phyloP scores from a whole-genome alignment of 2,113 vertebrate genomes.

The Xyrauchen texanus region DNA sequence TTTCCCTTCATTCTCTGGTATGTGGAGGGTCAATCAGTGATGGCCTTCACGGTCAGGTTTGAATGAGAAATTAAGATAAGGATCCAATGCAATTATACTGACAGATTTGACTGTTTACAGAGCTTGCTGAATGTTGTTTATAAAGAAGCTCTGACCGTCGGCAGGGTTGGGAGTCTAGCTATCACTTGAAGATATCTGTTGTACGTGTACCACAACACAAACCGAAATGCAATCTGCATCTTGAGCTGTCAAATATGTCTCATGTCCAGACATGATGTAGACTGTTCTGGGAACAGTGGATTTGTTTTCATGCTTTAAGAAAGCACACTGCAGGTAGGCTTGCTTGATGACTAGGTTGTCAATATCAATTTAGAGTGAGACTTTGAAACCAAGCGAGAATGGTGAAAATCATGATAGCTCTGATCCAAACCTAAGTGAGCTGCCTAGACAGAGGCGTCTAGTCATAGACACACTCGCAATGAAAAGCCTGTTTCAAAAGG shows the following conservation, averaged over 20 bases:
- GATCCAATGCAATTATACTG: conserved; percentile 42
- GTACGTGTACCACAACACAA: conserved; percentile 65
- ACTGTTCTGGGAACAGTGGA: neutral
- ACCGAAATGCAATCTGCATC: conserved; percentile 55
- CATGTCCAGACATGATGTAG: conserved; percentile 52
- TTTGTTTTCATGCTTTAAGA: neutral
- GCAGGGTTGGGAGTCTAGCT: neutral
- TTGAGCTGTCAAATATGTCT: conserved; percentile 52
- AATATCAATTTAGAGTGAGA: no score
- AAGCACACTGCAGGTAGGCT: neutral
- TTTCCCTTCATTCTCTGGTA: conserved; percentile 36
- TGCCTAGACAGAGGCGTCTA: no score
- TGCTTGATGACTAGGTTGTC: no score
- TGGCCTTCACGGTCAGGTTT: conserved; percentile 51
- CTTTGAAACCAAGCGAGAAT: no score
- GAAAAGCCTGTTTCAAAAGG: no score
- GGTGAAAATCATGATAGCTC: no score
- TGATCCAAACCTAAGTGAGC: no score
- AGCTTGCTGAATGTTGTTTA: conserved; percentile 53
- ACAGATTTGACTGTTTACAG: conserved; percentile 62
- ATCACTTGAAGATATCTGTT: conserved; percentile 50
- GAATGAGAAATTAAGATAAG: conserved; percentile 69
- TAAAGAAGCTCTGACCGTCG: conserved; percentile 7
- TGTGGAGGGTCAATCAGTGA: conserved; percentile 33
- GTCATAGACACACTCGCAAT: no score